A percentile compares a stretch with the other conserved stretches of the same genome.
phyloP scores from a whole-genome alignment of 2,888 invertebrate genomes.

The Rhorus exstirpatorius region DNA sequence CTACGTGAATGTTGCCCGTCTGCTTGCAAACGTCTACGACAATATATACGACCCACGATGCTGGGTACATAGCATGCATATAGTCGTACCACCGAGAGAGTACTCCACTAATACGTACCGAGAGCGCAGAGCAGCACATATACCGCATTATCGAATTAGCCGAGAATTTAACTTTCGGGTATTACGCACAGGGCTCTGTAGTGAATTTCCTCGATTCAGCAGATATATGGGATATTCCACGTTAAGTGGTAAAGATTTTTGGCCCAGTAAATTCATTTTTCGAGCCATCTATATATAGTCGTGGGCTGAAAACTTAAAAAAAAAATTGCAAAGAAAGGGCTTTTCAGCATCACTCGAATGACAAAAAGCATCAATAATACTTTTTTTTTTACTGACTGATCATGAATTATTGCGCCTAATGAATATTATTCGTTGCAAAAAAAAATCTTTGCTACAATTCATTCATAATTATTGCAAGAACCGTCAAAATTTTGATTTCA shows the following conservation, averaged over 20 bases:
- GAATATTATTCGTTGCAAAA: too few species aligned
- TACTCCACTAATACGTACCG: slow-evolving; percentile 40
- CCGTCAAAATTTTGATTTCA: too few species aligned
- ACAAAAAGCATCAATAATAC: too few species aligned
- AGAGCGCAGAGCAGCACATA: neutral
- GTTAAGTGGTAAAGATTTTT: neutral
- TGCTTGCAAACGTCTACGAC: slow-evolving; percentile 18
- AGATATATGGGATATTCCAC: neutral
- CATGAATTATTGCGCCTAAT: too few species aligned
- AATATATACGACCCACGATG: slow-evolving; percentile 1
- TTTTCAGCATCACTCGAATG: too few species aligned
- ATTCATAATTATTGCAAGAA: too few species aligned
- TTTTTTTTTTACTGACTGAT: too few species aligned
- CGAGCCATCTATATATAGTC: too few species aligned
- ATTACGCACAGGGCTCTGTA: slow-evolving; percentile 1
- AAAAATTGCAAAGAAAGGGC: too few species aligned
- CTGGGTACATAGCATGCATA: neutral
- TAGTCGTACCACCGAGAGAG: slow-evolving; percentile 31
- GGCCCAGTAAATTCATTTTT: neutral
- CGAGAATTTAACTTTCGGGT: slow-evolving; percentile 59
- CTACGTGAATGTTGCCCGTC: slow-evolving; percentile 25
- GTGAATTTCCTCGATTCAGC: slow-evolving; percentile 22
- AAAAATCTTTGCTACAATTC: too few species aligned
- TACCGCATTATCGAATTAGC: slow-evolving; percentile 60
- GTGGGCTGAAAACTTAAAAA: too few species aligned